Percentiles rank a stretch among this genome's conserved stretches.
Evolutionary conservation across 2,888 invertebrate species (phyloP).

Genomic region (Lepidonotus clava): DNA sequence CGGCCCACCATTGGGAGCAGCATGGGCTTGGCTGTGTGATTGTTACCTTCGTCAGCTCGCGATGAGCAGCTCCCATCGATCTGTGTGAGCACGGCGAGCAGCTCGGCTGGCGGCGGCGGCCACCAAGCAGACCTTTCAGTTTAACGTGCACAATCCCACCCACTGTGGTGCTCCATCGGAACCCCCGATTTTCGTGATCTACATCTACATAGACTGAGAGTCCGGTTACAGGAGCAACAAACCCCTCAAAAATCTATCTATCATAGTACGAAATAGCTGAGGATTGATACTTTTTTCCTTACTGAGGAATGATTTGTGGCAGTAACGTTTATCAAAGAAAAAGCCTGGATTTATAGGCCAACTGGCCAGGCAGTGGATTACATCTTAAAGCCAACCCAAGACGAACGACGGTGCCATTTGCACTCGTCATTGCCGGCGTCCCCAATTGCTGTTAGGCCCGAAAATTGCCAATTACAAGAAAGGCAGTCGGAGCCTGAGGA

Average conservation of each 20-base stretch:
- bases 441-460: not conserved
- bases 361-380: too few species aligned
- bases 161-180: not conserved
- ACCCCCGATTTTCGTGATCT: not conserved
- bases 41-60: slow-evolving; percentile 32
- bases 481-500: not conserved
- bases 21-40: slow-evolving; percentile 45
- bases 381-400: too few species aligned
- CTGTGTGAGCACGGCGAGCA: not conserved
- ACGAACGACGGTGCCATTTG: not conserved
- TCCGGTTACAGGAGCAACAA: too few species aligned
- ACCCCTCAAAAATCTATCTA: too few species aligned
- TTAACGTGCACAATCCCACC: not conserved
- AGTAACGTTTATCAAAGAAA: too few species aligned
- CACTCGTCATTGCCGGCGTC: not conserved
- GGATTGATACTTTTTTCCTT: too few species aligned
- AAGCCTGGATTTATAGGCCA: too few species aligned
- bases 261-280: too few species aligned
- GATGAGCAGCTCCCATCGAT: slow-evolving; percentile 49
- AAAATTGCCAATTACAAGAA: not conserved
- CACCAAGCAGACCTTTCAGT: slow-evolving; percentile 26
- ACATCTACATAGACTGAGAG: not conserved
- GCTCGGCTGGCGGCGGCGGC: too few species aligned
- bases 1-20: not conserved
- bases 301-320: too few species aligned